Percentiles rank a stretch among this genome's conserved stretches.
Evolutionary conservation across 2,888 invertebrate species (phyloP).

Genomic region (Zaprionus obscuricornis): DNA sequence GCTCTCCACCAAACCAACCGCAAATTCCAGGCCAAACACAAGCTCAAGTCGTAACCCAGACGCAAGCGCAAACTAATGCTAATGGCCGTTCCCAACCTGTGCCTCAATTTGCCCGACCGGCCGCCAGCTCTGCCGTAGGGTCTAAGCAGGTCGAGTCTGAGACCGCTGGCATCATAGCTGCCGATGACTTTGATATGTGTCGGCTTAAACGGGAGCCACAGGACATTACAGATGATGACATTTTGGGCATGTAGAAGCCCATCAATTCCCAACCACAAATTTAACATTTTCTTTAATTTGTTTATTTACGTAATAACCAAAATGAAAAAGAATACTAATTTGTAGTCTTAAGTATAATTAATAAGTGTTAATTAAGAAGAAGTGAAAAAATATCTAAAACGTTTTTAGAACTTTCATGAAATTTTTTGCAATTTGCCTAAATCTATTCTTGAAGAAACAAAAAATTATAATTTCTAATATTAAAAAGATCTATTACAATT

Average conservation of each 20-base stretch:
- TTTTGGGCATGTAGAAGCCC: conserved; percentile 52
- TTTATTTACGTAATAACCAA: not conserved
- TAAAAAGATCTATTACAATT: too few relatives aligned
- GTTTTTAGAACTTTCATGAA: too few relatives aligned
- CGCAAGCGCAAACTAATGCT: too few relatives aligned
- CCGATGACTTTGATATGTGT: conserved; percentile 58
- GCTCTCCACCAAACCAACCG: not conserved
- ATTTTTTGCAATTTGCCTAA: conserved; percentile 5
- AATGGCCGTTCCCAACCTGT: too few relatives aligned
- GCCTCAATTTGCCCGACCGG: not conserved
- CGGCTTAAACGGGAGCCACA: conserved; percentile 62
- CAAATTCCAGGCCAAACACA: not conserved
- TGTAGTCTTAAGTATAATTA: not conserved
- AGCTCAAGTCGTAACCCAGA: not conserved
- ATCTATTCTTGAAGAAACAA: conserved; percentile 19
- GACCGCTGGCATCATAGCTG: conserved; percentile 62
- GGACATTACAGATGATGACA: conserved; percentile 51
- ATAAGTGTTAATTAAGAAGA: too few relatives aligned
- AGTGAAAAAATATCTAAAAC: too few relatives aligned
- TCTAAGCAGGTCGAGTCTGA: conserved; percentile 2
- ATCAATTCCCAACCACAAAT: not conserved
- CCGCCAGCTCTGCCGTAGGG: not conserved
- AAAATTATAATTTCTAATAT: conserved; percentile 15
- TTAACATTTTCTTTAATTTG: not conserved
- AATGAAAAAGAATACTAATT: not conserved